Percentiles rank a stretch among this genome's conserved stretches.
Evolutionary conservation across 2,113 vertebrate species (phyloP).

Genomic region (Hemibates koningsi): DNA sequence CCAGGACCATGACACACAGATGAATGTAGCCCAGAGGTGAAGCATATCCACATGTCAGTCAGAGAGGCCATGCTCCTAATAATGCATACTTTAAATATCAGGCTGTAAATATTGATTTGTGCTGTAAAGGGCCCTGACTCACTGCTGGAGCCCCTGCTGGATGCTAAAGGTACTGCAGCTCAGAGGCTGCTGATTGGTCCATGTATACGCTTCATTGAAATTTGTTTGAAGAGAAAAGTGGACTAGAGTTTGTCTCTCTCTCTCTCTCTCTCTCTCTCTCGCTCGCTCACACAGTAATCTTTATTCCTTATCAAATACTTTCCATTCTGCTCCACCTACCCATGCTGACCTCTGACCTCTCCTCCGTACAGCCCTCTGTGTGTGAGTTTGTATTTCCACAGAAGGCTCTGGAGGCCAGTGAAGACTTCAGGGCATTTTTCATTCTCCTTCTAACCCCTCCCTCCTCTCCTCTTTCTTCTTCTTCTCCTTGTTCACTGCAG

Average conservation of each 20-base stretch:
- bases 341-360: constrained; percentile 32
- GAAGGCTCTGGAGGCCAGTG: neutral
- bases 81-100: neutral
- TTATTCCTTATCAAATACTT: constrained; percentile 13
- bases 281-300: neutral
- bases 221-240: neutral
- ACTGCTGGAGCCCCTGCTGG: neutral
- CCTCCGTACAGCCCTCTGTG: neutral
- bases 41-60: neutral
- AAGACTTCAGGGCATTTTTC: constrained; percentile 29
- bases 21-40: neutral
- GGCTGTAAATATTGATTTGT: neutral
- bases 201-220: neutral
- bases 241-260: neutral
- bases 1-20: neutral
- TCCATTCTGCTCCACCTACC: constrained; percentile 38
- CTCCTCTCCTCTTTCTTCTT: neutral
- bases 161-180: neutral
- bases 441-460: neutral
- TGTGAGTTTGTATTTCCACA: neutral
- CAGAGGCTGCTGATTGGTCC: neutral
- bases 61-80: neutral
- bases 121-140: neutral
- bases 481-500: neutral
- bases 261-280: neutral